A percentile compares a stretch with the other conserved stretches of the same genome.
These are phyloP conservation scores for Gavia stellata DNA, from an alignment of 2,113 vertebrate species.

Conservation along the genomic window DNA sequence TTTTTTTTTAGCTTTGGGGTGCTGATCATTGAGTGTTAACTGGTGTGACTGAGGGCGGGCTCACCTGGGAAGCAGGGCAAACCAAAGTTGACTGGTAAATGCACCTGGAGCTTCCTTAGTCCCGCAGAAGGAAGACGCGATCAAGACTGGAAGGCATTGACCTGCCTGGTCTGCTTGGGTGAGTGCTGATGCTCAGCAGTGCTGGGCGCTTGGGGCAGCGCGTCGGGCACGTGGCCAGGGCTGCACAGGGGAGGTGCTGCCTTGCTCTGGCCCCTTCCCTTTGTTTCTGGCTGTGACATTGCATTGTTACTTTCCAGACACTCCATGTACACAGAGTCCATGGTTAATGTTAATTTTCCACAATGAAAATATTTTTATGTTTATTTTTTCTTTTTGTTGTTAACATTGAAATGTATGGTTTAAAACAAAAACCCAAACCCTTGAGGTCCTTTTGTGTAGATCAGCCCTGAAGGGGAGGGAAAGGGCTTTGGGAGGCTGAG, in stretches of 20 bases:
- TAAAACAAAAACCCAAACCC: not conserved
- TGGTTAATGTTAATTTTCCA: not conserved
- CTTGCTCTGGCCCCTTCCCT: not conserved
- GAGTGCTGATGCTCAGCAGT: not conserved
- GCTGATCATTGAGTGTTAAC: not conserved
- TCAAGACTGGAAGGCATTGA: accelerated
- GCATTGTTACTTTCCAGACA: accelerated
- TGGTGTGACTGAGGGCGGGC: not conserved
- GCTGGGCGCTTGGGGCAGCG: accelerated
- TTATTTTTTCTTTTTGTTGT: not conserved
- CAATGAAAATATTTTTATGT: not conserved
- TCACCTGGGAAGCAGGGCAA: not conserved
- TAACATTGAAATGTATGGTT: not conserved
- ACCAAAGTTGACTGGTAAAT: not conserved
- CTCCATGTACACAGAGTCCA: not conserved
- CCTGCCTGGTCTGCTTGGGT: not conserved
- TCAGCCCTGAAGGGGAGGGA: not conserved
- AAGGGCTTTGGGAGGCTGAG: not conserved
- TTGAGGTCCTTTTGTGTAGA: not conserved
- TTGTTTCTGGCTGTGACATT: not conserved
- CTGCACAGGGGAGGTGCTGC: not conserved
- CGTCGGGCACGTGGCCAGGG: accelerated
- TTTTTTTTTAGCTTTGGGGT: not conserved
- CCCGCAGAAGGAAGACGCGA: not conserved
- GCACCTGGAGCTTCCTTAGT: not conserved